A percentile compares a stretch with the other conserved stretches of the same genome.
These are phyloP conservation scores for Sinopyrophorus schimmeli DNA, from an alignment of 2,888 invertebrate species.

Conservation along the genomic window DNA sequence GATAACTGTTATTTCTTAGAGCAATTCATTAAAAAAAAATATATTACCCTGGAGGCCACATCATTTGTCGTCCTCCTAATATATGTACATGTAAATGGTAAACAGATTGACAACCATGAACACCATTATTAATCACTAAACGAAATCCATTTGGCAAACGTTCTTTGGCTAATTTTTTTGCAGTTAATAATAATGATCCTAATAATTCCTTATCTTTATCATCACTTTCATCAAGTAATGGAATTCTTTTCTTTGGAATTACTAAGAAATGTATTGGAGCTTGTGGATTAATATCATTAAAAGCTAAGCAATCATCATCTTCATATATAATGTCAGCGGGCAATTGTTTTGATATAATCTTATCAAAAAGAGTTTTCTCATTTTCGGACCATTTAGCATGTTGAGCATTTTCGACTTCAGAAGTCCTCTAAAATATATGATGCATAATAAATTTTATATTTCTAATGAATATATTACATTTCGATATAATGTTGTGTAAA, in stretches of 20 bases:
- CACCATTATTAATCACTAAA: conserved; percentile 78
- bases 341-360: conserved; percentile 76
- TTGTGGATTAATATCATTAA: conserved; percentile 78
- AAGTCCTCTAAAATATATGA: conserved; percentile 42
- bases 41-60: conserved; percentile 54
- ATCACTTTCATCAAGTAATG: conserved; percentile 64
- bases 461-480: neutral
- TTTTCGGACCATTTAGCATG: conserved; percentile 38
- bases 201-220: conserved; percentile 62
- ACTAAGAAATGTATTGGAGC: conserved; percentile 85
- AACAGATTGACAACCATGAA: conserved; percentile 80
- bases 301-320: conserved; percentile 79
- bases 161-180: conserved; percentile 66
- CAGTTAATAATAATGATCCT: conserved; percentile 72
- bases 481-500: no score
- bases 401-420: conserved; percentile 51
- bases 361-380: conserved; percentile 71
- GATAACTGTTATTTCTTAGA: no score
- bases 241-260: conserved; percentile 75
- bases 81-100: conserved; percentile 84
- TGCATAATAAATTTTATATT: neutral
- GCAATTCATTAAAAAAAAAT: neutral
- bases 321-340: conserved; percentile 82
- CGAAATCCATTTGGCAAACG: conserved; percentile 71
- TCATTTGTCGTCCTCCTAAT: conserved; percentile 76